phyloP scores from a whole-genome alignment of 2,888 invertebrate species.

The Cerastis rubricosa region DNA sequence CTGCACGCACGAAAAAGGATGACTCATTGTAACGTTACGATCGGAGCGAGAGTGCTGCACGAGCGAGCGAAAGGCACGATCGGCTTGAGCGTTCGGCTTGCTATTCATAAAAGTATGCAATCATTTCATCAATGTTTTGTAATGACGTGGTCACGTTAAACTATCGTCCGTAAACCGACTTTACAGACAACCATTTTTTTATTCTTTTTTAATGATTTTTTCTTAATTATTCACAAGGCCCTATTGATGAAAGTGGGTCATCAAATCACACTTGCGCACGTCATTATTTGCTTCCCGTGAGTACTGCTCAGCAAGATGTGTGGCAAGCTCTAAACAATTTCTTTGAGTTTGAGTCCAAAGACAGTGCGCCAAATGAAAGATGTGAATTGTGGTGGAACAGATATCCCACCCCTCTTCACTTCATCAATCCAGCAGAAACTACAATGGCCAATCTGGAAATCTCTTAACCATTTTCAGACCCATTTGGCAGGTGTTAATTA shows the following conservation, averaged over 20 bases:
- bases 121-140: no score
- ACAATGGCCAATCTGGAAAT: not conserved
- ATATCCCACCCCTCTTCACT: not conserved
- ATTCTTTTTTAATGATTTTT: no score
- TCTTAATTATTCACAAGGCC: not conserved
- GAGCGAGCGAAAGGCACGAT: no score
- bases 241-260: not conserved
- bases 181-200: no score
- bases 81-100: no score
- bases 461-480: not conserved
- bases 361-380: not conserved
- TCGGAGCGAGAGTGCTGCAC: no score
- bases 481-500: no score
- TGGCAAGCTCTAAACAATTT: not conserved
- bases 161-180: no score
- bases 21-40: no score
- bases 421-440: not conserved
- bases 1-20: no score
- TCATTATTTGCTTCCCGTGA: not conserved
- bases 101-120: no score
- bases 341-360: not conserved
- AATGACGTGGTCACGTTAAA: no score
- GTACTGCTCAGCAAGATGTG: not conserved
- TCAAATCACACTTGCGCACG: not conserved
- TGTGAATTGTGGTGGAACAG: not conserved